Conservation (phyloP, 2,113 vertebrate species). For the Progne subis region DNA sequence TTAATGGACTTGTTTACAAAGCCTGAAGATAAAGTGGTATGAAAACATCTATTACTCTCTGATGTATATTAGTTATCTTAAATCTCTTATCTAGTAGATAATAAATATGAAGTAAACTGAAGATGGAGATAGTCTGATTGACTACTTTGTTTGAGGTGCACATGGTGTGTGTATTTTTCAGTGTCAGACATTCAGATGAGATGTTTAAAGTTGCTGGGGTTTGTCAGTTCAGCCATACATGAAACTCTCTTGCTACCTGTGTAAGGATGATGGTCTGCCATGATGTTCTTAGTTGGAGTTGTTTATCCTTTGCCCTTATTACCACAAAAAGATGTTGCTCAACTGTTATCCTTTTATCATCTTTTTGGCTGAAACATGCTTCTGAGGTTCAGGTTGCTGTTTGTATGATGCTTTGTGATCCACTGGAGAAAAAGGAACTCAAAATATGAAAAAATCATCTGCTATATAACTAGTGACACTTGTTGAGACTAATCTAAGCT, state of each 20-base stretch:
- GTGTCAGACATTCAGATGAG: background rate
- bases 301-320: background rate
- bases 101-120: background rate
- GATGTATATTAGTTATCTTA: background rate
- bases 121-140: background rate
- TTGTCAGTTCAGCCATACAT: background rate
- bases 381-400: background rate
- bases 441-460: background rate
- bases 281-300: background rate
- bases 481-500: background rate
- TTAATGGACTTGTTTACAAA: background rate
- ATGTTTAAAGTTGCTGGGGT: background rate
- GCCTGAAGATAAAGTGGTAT: background rate
- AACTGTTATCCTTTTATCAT: background rate
- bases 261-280: background rate
- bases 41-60: background rate
- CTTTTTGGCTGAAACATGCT: background rate
- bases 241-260: background rate
- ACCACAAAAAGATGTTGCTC: background rate
- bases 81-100: background rate
- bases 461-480: background rate
- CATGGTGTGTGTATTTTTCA: background rate
- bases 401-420: background rate
- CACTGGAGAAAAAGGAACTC: background rate
- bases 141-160: background rate